Base-by-base conservation (phyloP, 2,113 vertebrate species). In the Patagioenas fasciata region DNA sequence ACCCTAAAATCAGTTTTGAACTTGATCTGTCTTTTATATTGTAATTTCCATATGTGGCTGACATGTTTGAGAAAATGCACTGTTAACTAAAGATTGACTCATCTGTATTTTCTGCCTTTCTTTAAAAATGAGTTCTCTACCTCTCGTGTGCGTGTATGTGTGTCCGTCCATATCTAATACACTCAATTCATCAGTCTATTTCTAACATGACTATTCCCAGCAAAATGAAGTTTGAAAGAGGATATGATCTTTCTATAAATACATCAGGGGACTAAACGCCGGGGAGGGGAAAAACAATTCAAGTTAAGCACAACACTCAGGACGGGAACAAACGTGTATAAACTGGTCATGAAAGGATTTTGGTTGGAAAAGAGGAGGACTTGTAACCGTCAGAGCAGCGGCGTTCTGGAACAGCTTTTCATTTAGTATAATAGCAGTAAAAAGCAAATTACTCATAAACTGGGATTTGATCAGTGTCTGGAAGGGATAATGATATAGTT, bases 21-120 rank as follows among this genome's bases (percentile, higher is more conserved):
- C 81, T 95, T n/a, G 90, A 77, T 96, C 89, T 95, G 90, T 96
- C 94, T 97, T 97, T 97, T 96, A 75, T 97, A 95, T 96, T 97
- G 85, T 97, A 95, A 95, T 95, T 98, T 96, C 32, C 91, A 65
- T 75, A 48, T 71, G 69, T 93, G 94, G 88, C 91, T 85, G 72
- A 89, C 78, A 85, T 95, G 97, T 97, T 97, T 96, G 88, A 94
- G 96, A 97, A 91, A 91, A 96, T 70, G 58, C 61, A 78, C 74
- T 90, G 75, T 89, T 94, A 92, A 92, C 89, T 93, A 26, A 95
- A 91, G 85, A 93, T 94, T 80, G 86, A 91, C 66, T 94, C 85
- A 54, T 87, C 88, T 97, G 80, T 97, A 93, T 96, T 97, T 97
- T 88, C 73, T 96, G 93, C 92, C 71, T 97, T 96, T 93, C 91